These are phyloP conservation scores for Diceros bicornis DNA, from an alignment of 2,797 vertebrate species.

Conservation along the genomic window DNA sequence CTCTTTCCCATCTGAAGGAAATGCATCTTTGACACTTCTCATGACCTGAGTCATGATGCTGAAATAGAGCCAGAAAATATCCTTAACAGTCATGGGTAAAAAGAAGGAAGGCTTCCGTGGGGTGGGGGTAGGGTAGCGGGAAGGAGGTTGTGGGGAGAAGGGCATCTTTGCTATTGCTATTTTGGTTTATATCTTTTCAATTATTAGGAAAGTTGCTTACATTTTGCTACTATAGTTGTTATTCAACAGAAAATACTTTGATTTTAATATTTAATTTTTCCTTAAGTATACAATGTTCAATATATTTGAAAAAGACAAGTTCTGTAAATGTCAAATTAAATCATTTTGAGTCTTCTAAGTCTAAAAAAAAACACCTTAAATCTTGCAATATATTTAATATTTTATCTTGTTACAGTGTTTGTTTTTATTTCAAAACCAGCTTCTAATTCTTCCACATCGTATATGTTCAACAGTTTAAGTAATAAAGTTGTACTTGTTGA, in stretches of 20 bases:
- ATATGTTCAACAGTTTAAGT: background rate
- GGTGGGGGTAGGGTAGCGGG: background rate
- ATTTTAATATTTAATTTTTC: slow-evolving; percentile 82
- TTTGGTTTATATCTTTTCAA: slow-evolving; percentile 80
- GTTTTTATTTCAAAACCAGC: slow-evolving; percentile 42
- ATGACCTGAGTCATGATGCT: slow-evolving; percentile 92
- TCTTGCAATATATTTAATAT: slow-evolving; percentile 45
- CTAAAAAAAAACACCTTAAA: slow-evolving; percentile 20
- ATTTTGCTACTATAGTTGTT: slow-evolving; percentile 77
- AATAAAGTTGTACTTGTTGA: background rate
- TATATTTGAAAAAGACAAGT: slow-evolving; percentile 60
- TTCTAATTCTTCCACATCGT: background rate
- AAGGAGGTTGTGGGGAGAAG: slow-evolving; percentile 71
- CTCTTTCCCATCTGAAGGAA: slow-evolving; percentile 93
- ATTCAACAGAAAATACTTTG: slow-evolving; percentile 80
- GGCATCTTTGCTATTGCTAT: slow-evolving; percentile 65
- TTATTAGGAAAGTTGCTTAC: slow-evolving; percentile 82
- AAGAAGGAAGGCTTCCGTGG: slow-evolving; percentile 85
- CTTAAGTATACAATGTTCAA: slow-evolving; percentile 54
- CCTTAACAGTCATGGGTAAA: slow-evolving; percentile 89
- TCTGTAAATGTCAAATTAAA: slow-evolving; percentile 48
- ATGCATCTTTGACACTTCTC: slow-evolving; percentile 95
- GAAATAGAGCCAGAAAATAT: slow-evolving; percentile 91
- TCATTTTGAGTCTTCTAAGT: background rate
- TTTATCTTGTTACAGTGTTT: slow-evolving; percentile 38